A percentile compares a stretch with the other conserved stretches of the same genome.
phyloP scores from a whole-genome alignment of 2,888 invertebrate genomes.

The Adelphocoris suturalis region DNA sequence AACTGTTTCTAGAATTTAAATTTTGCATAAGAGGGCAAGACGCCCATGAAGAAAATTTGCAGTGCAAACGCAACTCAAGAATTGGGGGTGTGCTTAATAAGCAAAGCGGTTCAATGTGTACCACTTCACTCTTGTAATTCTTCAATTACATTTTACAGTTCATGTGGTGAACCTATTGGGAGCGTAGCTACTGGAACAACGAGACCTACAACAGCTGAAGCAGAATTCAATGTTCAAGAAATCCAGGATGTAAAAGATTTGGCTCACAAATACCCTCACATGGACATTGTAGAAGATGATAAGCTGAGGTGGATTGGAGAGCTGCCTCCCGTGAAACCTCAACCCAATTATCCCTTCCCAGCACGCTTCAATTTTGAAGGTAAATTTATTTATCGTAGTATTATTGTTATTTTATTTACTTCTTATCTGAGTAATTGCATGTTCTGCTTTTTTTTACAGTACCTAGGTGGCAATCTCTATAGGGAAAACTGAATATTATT shows the following conservation, averaged over 20 bases:
- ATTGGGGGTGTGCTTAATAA: too few relatives aligned
- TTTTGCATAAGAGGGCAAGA: too few relatives aligned
- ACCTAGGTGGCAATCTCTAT: too few relatives aligned
- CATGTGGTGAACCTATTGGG: not conserved
- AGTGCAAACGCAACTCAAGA: too few relatives aligned
- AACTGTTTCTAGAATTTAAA: too few relatives aligned
- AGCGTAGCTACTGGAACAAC: not conserved
- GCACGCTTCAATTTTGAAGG: conserved; percentile 91
- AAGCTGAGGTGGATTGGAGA: conserved; percentile 94
- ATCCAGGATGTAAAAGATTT: conserved; percentile 78
- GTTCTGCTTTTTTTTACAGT: too few relatives aligned
- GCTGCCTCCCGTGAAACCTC: conserved; percentile 80
- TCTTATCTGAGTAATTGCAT: not conserved
- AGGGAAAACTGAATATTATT: too few relatives aligned
- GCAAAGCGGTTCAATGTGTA: too few relatives aligned
- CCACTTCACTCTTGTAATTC: not conserved
- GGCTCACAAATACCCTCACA: conserved; percentile 89
- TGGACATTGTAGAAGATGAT: conserved; percentile 90
- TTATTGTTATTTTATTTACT: not conserved
- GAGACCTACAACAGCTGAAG: not conserved
- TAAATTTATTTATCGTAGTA: conserved; percentile 74
- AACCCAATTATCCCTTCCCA: conserved; percentile 84
- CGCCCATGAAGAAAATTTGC: too few relatives aligned
- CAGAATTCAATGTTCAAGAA: conserved; percentile 20
- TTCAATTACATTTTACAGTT: not conserved